Conservation (phyloP, 1,140 invertebrate genomes). For the Acyrthosiphon pisum region DNA sequence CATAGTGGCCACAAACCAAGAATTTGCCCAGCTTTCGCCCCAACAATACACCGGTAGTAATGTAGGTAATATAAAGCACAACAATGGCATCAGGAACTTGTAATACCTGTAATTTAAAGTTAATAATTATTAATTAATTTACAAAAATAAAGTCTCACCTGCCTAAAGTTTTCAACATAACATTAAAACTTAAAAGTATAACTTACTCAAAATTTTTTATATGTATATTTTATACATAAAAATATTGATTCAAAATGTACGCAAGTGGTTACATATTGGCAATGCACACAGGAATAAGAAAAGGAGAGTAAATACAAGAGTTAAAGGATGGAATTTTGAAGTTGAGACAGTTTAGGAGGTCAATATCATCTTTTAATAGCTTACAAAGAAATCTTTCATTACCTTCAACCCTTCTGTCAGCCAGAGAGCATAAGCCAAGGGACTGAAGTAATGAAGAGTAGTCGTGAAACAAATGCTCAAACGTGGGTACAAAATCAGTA, state of each 20-base stretch:
- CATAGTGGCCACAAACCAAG: constrained; percentile 83
- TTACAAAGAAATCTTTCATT: too few species aligned
- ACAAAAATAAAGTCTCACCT: not conserved
- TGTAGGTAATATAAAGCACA: constrained; percentile 88
- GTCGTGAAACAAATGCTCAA: too few species aligned
- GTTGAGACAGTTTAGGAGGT: not conserved
- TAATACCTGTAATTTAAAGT: constrained; percentile 74
- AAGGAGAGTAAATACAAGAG: not conserved
- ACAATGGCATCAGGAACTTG: constrained; percentile 76
- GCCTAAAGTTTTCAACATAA: not conserved
- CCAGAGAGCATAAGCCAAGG: too few species aligned
- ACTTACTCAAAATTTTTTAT: too few species aligned
- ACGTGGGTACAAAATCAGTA: too few species aligned
- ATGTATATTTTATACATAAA: too few species aligned
- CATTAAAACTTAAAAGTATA: not conserved
- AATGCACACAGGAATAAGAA: not conserved
- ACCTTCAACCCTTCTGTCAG: too few species aligned
- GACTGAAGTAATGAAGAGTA: too few species aligned
- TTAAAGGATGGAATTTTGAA: not conserved
- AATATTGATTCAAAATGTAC: too few species aligned
- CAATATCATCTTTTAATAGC: too few species aligned
- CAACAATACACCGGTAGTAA: constrained; percentile 82
- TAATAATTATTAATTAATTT: not conserved
- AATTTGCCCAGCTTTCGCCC: constrained; percentile 80
- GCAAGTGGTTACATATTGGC: not conserved